Base-by-base conservation (phyloP, 2,113 vertebrate genomes). In the Rousettus leschenaultii region DNA sequence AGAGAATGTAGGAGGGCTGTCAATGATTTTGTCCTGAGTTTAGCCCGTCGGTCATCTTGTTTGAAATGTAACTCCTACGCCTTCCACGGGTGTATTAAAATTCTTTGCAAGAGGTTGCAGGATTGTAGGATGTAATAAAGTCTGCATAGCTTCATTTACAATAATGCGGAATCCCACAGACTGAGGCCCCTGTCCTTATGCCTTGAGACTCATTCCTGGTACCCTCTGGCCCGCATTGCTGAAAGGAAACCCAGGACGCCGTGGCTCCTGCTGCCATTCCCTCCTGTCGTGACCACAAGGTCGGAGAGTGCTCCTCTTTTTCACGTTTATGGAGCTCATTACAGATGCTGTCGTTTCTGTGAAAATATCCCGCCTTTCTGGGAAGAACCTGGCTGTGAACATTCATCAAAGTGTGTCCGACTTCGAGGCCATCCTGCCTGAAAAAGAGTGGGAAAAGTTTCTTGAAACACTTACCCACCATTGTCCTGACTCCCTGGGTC, bases 391-490 rank as follows among this genome's bases (percentile, higher is more conserved):
- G 22, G 22, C 28, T 59, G 53, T 10, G 53, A 38, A 28, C 4
- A 1, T 28, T 7, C n/a, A 38, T 55, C 3, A 18, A 16, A 57
- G 14, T 40, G 14, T 14, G 0, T 28, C 8, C 3, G 16, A 24
- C 35, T 30, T 55, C 8, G 33, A 33, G 33, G 12, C 48, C 33
- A 24, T 59, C 99, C 99, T 99, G 99, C 66, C 99, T 97, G 22
- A 99, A 97, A 59, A 99, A 99, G 91, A 99, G 99, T 13, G 12
- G 45, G 94, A 99, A 98, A 0, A 99, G 99, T 33, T 98, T 98
- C 0, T 98, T 93, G 98, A 99, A 99, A 97, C 99, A 99, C 61
- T 97, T 98, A 98, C 99, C 99, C 66, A 99, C 99, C 70, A 99
- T 97, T 0, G 73, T 97, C 11, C 99, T 99, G 1, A 99, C 99